Conservation (phyloP, 2,797 vertebrate genomes). For the Amphiprion clarkii region DNA sequence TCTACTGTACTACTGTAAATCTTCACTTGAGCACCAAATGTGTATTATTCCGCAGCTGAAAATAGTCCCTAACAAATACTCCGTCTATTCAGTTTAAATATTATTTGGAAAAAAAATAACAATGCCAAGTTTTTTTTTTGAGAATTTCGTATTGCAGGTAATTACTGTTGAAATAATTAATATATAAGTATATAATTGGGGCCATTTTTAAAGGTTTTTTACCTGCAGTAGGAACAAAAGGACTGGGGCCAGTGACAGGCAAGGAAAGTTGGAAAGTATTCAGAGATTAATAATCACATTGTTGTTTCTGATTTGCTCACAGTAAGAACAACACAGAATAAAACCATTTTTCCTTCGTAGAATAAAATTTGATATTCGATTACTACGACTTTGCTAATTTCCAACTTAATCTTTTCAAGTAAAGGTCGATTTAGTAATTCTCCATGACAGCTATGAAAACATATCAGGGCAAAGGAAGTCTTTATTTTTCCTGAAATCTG, state of each 20-base stretch:
- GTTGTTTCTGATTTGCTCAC: background rate
- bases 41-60: background rate
- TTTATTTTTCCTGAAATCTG: constrained; percentile 30
- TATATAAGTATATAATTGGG: background rate
- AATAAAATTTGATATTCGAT: constrained; percentile 9
- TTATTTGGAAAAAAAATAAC: background rate
- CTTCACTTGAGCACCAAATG: background rate
- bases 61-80: background rate
- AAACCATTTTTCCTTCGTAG: background rate
- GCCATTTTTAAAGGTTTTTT: background rate
- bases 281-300: background rate
- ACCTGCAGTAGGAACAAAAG: background rate
- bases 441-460: constrained; percentile 20
- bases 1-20: background rate
- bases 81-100: background rate
- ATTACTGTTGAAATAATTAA: background rate
- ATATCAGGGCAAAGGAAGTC: constrained; percentile 5
- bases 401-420: background rate
- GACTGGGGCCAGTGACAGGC: background rate
- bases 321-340: background rate
- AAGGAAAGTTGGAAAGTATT: background rate
- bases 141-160: background rate
- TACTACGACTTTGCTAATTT: constrained; percentile 8
- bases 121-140: no score
- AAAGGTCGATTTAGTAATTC: constrained; percentile 7